Evolutionary conservation across 2,113 vertebrate species (phyloP).

Genomic region (Himantopus leucocephalus): DNA sequence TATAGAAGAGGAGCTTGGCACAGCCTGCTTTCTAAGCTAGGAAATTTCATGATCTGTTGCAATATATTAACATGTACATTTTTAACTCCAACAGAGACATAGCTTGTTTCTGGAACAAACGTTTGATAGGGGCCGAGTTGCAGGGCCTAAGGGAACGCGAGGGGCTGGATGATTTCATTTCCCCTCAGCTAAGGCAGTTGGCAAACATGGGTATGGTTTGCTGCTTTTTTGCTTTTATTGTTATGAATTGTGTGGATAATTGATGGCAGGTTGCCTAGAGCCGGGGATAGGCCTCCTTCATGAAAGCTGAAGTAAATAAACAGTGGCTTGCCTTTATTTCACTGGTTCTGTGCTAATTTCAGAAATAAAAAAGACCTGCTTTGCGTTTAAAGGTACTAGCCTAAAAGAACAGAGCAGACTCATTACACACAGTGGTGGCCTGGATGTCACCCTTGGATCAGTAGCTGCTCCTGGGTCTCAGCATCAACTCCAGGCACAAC

Average conservation of each 20-base stretch:
- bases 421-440: background rate
- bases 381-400: background rate
- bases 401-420: background rate
- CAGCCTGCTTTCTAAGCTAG: slow-evolving; percentile 62
- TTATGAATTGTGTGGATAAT: slow-evolving; percentile 17
- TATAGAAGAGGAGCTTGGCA: slow-evolving; percentile 65
- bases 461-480: background rate
- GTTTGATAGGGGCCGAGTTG: background rate
- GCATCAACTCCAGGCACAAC: background rate
- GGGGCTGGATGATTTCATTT: slow-evolving; percentile 6
- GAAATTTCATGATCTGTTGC: slow-evolving; percentile 67
- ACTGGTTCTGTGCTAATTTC: background rate
- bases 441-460: background rate
- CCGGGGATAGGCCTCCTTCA: background rate
- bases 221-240: slow-evolving; percentile 1
- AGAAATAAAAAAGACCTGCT: background rate
- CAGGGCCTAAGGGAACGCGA: background rate
- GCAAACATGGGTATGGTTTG: background rate
- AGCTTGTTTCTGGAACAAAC: slow-evolving; percentile 24
- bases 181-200: background rate
- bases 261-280: slow-evolving; percentile 28
- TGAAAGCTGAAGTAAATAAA: slow-evolving; percentile 5
- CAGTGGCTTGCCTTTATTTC: background rate
- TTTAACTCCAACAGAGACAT: slow-evolving; percentile 20
- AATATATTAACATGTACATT: slow-evolving; percentile 54